Conservation (phyloP, 2,113 vertebrate genomes). For the Muscicapa adusta region DNA sequence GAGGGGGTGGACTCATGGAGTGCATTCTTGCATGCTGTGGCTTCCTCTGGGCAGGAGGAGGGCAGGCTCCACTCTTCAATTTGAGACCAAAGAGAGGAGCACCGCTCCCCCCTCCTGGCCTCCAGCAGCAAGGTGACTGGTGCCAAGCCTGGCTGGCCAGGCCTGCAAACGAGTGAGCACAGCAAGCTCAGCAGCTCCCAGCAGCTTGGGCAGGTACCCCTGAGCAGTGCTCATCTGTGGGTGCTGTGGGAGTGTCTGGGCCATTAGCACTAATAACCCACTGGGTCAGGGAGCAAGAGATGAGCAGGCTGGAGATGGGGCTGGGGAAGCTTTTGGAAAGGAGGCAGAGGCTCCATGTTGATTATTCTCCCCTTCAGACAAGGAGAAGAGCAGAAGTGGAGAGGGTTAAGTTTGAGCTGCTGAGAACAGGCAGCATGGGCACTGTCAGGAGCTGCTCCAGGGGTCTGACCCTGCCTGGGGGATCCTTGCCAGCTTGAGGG, state of each 20-base stretch:
- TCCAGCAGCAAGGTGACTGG: neutral
- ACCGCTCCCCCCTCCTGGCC: neutral
- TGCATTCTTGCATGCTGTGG: neutral
- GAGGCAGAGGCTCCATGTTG: neutral
- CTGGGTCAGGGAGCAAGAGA: neutral
- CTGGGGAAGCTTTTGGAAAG: neutral
- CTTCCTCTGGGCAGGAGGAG: constrained; percentile 20
- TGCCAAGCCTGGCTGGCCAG: constrained; percentile 5
- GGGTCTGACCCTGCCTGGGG: neutral
- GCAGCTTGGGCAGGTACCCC: neutral
- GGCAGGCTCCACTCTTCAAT: neutral
- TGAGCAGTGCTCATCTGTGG: accelerated
- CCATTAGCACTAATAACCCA: neutral
- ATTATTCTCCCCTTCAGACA: neutral
- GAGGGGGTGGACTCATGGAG: neutral
- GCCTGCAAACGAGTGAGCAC: neutral
- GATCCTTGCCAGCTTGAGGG: neutral
- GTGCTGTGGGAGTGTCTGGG: neutral
- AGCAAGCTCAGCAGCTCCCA: neutral
- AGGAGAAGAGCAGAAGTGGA: neutral
- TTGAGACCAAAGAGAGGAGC: constrained; percentile 13
- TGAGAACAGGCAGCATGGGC: neutral
- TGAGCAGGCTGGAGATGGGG: neutral
- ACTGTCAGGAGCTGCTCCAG: neutral
- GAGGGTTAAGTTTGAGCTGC: neutral